phyloP scores from a whole-genome alignment of 2,888 invertebrate genomes.

The Morinoia aosen region DNA sequence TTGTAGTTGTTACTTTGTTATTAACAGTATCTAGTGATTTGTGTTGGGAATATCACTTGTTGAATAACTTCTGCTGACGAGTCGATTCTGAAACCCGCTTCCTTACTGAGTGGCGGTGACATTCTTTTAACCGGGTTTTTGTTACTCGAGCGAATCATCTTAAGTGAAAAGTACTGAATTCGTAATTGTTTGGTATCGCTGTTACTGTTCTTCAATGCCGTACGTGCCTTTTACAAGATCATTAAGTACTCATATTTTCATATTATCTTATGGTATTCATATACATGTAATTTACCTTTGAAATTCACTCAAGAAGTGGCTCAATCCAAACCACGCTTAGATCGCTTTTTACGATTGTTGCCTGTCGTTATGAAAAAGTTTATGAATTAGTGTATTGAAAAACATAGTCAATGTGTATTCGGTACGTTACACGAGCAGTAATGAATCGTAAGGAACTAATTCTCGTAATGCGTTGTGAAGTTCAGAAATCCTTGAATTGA shows the following conservation, averaged over 20 bases:
- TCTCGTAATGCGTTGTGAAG: slow-evolving; percentile 14
- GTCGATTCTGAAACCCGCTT: not conserved
- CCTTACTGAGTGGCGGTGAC: not conserved
- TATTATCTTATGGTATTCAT: not conserved
- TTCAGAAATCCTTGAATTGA: not conserved
- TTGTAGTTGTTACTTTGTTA: not conserved
- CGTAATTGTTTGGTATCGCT: not conserved
- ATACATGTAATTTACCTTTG: not conserved
- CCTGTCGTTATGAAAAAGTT: not conserved
- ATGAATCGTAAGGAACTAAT: not conserved
- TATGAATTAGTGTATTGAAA: no score
- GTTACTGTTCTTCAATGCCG: slow-evolving; percentile 2
- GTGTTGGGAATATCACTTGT: slow-evolving; percentile 2
- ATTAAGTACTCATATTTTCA: not conserved
- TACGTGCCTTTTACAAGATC: not conserved
- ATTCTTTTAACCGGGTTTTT: not conserved
- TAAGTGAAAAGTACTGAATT: not conserved
- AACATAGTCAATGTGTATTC: no score
- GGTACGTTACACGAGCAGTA: no score
- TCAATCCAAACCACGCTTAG: not conserved
- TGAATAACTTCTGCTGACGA: not conserved
- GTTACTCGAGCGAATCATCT: not conserved
- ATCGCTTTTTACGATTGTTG: not conserved
- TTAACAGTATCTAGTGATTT: not conserved
- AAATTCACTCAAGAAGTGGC: not conserved